These are phyloP conservation scores for Platycheirus rosarum DNA, from an alignment of 2,888 invertebrate species.

Conservation along the genomic window DNA sequence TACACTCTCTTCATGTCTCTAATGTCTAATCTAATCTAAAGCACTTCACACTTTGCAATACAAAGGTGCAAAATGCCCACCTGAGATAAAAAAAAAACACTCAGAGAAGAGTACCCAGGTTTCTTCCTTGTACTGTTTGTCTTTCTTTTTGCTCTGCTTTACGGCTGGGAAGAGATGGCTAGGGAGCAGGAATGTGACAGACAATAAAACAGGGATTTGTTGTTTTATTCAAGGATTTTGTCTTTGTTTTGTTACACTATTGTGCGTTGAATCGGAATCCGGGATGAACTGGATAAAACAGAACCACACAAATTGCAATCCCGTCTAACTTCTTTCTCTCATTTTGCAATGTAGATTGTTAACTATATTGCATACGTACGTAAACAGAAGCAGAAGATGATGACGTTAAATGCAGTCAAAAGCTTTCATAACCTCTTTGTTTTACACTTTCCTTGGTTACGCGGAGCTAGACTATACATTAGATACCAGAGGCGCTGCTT, in stretches of 20 bases:
- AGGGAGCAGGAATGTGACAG: conserved; percentile 1
- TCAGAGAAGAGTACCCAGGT: conserved; percentile 5
- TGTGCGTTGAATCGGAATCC: conserved; percentile 37
- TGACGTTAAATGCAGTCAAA: conserved; percentile 41
- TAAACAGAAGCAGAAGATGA: too few relatives aligned
- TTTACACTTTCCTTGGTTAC: conserved; percentile 54
- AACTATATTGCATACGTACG: not conserved
- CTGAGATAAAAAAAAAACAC: conserved; percentile 41
- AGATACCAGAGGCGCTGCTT: conserved; percentile 21
- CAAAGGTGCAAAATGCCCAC: conserved; percentile 63
- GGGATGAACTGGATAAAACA: conserved; percentile 37
- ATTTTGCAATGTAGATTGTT: conserved; percentile 2
- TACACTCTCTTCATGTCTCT: conserved; percentile 8
- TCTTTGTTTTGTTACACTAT: conserved; percentile 40
- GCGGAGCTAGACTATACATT: conserved; percentile 16
- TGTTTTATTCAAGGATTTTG: conserved; percentile 1
- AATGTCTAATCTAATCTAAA: conserved; percentile 45
- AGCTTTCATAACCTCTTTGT: conserved; percentile 67
- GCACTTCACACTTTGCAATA: conserved; percentile 49
- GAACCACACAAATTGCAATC: conserved; percentile 50
- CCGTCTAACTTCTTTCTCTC: conserved; percentile 57
- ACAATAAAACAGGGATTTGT: conserved; percentile 19
- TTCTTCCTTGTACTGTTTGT: conserved; percentile 1
- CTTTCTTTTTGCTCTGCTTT: conserved; percentile 1
- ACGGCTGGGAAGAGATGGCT: not conserved